phyloP scores from a whole-genome alignment of 2,797 vertebrate genomes.

The Lophius americanus region DNA sequence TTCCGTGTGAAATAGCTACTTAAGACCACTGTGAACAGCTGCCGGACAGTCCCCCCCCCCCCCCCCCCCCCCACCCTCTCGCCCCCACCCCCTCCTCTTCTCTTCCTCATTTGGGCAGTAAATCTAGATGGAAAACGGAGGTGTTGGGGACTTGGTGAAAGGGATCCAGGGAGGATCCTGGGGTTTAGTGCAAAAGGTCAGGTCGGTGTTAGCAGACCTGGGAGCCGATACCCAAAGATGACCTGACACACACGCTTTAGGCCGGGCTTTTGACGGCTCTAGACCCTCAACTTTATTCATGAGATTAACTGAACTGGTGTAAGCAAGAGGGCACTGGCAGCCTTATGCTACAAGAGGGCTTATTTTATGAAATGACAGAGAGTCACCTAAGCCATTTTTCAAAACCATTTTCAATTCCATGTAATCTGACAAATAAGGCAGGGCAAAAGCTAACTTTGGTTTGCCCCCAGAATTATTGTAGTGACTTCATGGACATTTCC shows the following conservation, averaged over 20 bases:
- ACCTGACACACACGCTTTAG: conserved; percentile 61
- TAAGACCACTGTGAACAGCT: conserved; percentile 85
- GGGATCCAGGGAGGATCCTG: conserved; percentile 71
- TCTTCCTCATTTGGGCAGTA: conserved; percentile 73
- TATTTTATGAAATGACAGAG: conserved; percentile 63
- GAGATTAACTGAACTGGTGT: conserved; percentile 57
- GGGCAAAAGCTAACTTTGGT: conserved; percentile 48
- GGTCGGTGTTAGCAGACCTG: conserved; percentile 63
- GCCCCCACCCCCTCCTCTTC: conserved; percentile 48
- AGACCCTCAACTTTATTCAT: conserved; percentile 41
- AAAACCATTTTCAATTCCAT: conserved; percentile 57
- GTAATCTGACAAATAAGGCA: conserved; percentile 75
- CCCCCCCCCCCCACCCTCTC: conserved; percentile 40
- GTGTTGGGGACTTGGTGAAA: conserved; percentile 82
- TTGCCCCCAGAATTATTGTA: conserved; percentile 32
- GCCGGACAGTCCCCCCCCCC: conserved; percentile 75
- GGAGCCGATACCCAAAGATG: conserved; percentile 67
- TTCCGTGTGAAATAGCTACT: conserved; percentile 85
- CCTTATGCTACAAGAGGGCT: conserved; percentile 50
- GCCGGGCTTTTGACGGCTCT: conserved; percentile 34
- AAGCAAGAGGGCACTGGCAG: conserved; percentile 46
- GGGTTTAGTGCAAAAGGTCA: conserved; percentile 81
- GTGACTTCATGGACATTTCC: conserved; percentile 67
- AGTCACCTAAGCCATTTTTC: conserved; percentile 65
- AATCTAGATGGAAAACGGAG: conserved; percentile 80